Conservation (phyloP, 2,797 vertebrate genomes). For the Ctenopoma multispine region DNA sequence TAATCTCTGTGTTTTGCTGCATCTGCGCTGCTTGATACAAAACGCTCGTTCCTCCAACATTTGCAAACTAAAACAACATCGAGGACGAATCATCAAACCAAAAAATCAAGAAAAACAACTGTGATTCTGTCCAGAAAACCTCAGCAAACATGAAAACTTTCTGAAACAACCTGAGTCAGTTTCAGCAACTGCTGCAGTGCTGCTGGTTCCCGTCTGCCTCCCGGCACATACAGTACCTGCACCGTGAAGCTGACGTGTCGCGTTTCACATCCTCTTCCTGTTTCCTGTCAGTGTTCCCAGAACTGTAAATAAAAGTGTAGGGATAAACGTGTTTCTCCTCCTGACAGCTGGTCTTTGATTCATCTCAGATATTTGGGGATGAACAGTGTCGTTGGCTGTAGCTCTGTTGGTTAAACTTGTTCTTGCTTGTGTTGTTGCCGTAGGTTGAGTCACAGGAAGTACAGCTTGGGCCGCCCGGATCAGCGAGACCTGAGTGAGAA, state of each 20-base stretch:
- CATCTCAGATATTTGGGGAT: too few relatives aligned
- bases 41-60: not conserved
- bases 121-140: conserved; percentile 8
- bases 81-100: not conserved
- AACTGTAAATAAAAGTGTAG: not conserved
- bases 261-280: not conserved
- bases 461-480: conserved; percentile 89
- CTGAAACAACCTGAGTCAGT: conserved; percentile 10
- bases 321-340: too few relatives aligned
- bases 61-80: not conserved
- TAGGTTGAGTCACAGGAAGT: conserved; percentile 87
- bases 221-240: not conserved
- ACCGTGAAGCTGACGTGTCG: not conserved
- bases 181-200: not conserved
- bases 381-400: too few relatives aligned
- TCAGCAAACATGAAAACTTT: not conserved
- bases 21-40: not conserved
- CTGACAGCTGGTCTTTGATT: too few relatives aligned
- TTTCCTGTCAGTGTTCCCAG: not conserved
- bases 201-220: conserved; percentile 6
- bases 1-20: conserved; percentile 3
- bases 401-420: not conserved
- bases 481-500: conserved; percentile 91
- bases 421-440: conserved; percentile 1
- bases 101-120: conserved; percentile 9